Conservation (phyloP, 2,113 vertebrate species). For the Opisthocomus hoazin region DNA sequence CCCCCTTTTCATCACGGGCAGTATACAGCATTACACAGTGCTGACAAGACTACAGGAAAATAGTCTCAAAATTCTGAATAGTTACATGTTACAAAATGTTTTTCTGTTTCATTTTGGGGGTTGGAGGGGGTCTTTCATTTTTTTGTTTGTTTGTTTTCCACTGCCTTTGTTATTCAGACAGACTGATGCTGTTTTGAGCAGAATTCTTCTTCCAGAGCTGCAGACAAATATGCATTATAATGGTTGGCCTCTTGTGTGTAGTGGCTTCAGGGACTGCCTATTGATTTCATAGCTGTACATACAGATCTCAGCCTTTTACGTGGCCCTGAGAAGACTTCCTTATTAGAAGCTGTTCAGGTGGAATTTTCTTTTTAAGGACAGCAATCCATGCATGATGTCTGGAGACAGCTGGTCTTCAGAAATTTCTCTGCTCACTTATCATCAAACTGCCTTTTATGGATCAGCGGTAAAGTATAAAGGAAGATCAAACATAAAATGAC, state of each 20-base stretch:
- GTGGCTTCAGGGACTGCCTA: neutral
- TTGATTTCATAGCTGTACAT: neutral
- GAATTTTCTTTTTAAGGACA: neutral
- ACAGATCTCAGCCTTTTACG: neutral
- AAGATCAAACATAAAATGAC: neutral
- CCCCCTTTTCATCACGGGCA: neutral
- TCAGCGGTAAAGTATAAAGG: neutral
- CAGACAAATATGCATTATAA: neutral
- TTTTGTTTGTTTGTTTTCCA: neutral
- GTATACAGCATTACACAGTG: neutral
- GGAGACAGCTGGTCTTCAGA: neutral
- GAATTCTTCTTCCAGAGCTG: neutral
- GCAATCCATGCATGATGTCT: neutral
- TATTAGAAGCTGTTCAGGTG: neutral
- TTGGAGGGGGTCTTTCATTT: rapidly evolving
- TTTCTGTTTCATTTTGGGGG: neutral
- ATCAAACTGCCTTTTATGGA: neutral
- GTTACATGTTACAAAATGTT: neutral
- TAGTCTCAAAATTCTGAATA: neutral
- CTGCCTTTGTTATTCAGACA: neutral
- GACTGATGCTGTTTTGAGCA: neutral
- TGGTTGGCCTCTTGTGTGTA: neutral
- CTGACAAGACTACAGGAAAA: neutral
- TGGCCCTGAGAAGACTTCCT: neutral
- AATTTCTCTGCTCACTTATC: neutral